Percentiles rank a stretch among this genome's conserved stretches.
These are phyloP conservation scores for Rhea americana DNA, from an alignment of 2,113 vertebrate species.

Conservation along the genomic window DNA sequence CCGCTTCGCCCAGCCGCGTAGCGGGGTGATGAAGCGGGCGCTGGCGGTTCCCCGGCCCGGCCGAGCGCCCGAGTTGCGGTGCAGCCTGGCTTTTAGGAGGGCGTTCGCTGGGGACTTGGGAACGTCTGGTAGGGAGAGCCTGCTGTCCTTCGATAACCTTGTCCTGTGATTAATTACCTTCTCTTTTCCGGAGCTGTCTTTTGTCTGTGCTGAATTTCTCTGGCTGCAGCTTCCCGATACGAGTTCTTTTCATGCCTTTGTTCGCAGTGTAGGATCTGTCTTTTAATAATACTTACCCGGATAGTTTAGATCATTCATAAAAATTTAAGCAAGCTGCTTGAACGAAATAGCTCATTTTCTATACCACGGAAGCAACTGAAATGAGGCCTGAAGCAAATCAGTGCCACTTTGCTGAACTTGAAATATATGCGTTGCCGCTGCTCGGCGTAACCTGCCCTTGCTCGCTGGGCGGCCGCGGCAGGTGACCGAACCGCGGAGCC, in stretches of 20 bases:
- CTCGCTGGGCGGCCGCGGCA: background rate
- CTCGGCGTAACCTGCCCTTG: constrained; percentile 1
- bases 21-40: background rate
- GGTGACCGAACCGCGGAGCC: constrained; percentile 1
- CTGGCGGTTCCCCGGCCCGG: background rate
- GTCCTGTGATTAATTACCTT: background rate
- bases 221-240: background rate
- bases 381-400: constrained; percentile 57
- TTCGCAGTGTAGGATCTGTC: background rate
- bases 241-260: background rate
- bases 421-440: background rate
- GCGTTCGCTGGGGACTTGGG: fast-evolving
- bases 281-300: constrained; percentile 20
- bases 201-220: background rate
- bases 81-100: background rate
- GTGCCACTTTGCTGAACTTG: constrained; percentile 51
- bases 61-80: background rate
- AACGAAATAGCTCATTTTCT: constrained; percentile 47
- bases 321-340: constrained; percentile 21
- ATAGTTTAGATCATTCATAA: constrained; percentile 33
- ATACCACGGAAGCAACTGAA: background rate
- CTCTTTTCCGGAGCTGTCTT: background rate
- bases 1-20: background rate
- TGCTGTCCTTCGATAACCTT: background rate
- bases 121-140: fast-evolving